phyloP scores from a whole-genome alignment of 2,113 vertebrate genomes.

The Nansenia antarctica region DNA sequence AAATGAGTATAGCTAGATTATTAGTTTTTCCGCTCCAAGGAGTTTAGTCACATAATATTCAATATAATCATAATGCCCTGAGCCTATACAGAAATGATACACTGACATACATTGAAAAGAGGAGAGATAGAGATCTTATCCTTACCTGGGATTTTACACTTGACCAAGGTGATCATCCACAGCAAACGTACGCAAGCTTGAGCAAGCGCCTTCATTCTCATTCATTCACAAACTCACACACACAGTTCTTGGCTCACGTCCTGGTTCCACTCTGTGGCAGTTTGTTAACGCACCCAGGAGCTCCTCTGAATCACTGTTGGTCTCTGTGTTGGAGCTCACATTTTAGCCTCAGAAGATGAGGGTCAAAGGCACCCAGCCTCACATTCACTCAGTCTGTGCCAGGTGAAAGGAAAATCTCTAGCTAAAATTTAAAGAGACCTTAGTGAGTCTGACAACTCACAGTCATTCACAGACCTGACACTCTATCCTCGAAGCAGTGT shows the following conservation, averaged over 20 bases:
- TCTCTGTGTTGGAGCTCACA: not conserved
- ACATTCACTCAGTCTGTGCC: no score
- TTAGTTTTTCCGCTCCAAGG: not conserved
- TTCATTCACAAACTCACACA: not conserved
- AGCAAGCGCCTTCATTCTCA: not conserved
- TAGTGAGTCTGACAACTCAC: not conserved
- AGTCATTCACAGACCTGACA: not conserved
- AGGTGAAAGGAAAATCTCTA: not conserved
- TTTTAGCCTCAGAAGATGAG: not conserved
- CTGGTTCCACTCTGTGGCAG: not conserved
- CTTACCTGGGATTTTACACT: slow-evolving; percentile 48
- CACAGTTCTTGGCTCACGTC: not conserved
- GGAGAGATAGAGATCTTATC: not conserved
- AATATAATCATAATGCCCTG: not conserved
- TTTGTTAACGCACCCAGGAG: not conserved
- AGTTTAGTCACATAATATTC: not conserved
- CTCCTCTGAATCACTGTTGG: not conserved
- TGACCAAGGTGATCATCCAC: slow-evolving; percentile 17
- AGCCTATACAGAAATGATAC: not conserved
- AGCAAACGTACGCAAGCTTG: slow-evolving; percentile 7
- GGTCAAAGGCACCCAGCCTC: not conserved
- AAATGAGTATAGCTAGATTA: not conserved
- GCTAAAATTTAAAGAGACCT: not conserved
- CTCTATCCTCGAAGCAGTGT: not conserved
- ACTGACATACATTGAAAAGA: not conserved